Base-by-base conservation (phyloP, 2,888 invertebrate species). In the Monochamus alternatus region DNA sequence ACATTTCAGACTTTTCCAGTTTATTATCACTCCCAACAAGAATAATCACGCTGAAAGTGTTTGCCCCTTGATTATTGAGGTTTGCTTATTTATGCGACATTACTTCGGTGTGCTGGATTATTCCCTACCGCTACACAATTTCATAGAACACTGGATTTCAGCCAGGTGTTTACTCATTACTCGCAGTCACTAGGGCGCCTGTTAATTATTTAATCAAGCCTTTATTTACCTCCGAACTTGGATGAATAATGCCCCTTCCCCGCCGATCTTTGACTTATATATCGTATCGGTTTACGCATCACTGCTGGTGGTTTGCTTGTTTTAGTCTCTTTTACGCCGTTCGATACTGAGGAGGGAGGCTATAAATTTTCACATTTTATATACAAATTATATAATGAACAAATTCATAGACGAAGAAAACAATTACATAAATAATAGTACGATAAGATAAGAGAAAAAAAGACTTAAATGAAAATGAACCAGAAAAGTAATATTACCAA, bases 121-220 rank as follows among this genome's bases (percentile, higher is more conserved):
- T 38, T 63, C 30, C 32, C 60, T 51, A 38, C 63, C 63, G 43
- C 51, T 31, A 63, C 59, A 14, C 63, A 63, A 71, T 71, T 68
- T 68, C 68, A 68, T 51, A 59, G 59, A 44, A 55, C 68, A 68
- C 22, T 59, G 43, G 30, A 44, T 58, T 59, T 68, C 55, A 58
- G 30, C 14, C 59, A 58, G 44, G 55, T 58, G 68, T 44, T 30
- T 58, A 14, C 38, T 51, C 52, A 32, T 52, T 51, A 52, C 47
- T 64, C 12, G 32, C 52, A 52, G 51, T 32, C 66, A n/a, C 52
- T 32, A 30, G 66, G 52, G 52, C 32, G 38, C 38, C 55, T 55
- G n/a, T 22, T 66, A 66, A 66, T 66, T 66, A 52, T 66, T 51
- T 66, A 66, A 66, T 66, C 66, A 66, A 66, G n/a, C 52, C 66